Evolutionary conservation across 2,113 vertebrate species (phyloP).

Genomic region (Anser brachyrhynchus): DNA sequence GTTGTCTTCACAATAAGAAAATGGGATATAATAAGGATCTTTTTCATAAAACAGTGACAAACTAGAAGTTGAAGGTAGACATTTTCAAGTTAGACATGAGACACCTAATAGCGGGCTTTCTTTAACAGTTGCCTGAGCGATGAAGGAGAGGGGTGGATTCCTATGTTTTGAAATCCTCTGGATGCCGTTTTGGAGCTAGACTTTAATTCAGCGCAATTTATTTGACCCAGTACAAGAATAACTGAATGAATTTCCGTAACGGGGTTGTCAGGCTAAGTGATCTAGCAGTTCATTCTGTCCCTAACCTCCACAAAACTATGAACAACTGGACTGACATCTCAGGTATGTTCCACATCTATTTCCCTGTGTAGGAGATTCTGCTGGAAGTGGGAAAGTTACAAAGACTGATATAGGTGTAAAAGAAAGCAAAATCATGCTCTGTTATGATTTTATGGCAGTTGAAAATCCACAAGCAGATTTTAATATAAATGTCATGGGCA

Average conservation of each 20-base stretch:
- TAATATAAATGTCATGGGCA: neutral
- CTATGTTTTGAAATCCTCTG: neutral
- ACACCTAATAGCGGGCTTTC: neutral
- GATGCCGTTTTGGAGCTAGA: neutral
- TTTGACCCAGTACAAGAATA: neutral
- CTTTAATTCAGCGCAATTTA: neutral
- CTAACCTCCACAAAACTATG: neutral
- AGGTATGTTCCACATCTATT: neutral
- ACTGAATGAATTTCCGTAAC: neutral
- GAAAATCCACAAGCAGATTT: slow-evolving; percentile 13
- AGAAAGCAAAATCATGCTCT: neutral
- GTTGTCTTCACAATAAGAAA: neutral
- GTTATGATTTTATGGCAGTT: neutral
- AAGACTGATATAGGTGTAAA: neutral
- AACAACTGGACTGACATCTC: neutral
- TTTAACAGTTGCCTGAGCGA: neutral
- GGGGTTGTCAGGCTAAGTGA: neutral
- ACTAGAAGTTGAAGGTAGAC: neutral
- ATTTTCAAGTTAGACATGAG: neutral
- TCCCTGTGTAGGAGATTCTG: neutral
- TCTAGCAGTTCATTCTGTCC: neutral
- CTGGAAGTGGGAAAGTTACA: neutral
- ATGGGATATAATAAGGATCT: neutral
- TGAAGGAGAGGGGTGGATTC: neutral
- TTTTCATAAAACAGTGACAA: neutral